Base-by-base conservation (phyloP, 1,140 invertebrate genomes). In the Lordiphosa mommai region DNA sequence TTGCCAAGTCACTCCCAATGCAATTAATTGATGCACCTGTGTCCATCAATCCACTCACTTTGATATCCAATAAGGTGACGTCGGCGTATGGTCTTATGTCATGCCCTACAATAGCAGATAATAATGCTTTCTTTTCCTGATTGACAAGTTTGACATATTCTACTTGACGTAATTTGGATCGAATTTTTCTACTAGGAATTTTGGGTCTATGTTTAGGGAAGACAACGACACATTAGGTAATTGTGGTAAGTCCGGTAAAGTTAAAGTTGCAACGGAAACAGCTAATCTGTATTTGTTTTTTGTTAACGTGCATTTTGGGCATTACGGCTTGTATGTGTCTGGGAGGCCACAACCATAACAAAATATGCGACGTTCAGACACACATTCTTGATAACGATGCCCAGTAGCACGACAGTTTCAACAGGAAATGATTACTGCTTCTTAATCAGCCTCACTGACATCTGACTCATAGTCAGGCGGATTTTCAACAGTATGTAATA, bases 231-330 rank as follows among this genome's bases (percentile, higher is more conserved):
- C 20, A 4, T 20, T 13, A n/a, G 30, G 33, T 33, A 17, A 17
- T 20, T 2, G 44, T 33, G 44, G 12, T 14, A 33, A 12, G 4
- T 48, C 44, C 1, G 16, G 30, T 9, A 33, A 14, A 32, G 4
- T 20, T 33, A 9, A 8, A 33, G 6, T 17, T 12, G 9, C 33
- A 10, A 20, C 10, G 1, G 29, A 10, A 16, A 16, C 7, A 6
- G 30, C 33, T 48, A 34, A 8, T 48, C 30, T 20, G 46, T 48
- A 34, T 48, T 48, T 17, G 36, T 38, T 41, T 41, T 17, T 38
- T 16, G 36, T 5, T 14, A 8, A 6, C 4, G 9, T 33, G 12
- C 32, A 34, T 34, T 10, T 4, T 10, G n/a, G n/a, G n/a, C n/a
- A 34, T n/a, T n/a, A 36, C 8, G 33, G 10, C 33, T 36, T 36